phyloP scores from a whole-genome alignment of 2,888 invertebrate genomes.

The Athalia cordata region DNA sequence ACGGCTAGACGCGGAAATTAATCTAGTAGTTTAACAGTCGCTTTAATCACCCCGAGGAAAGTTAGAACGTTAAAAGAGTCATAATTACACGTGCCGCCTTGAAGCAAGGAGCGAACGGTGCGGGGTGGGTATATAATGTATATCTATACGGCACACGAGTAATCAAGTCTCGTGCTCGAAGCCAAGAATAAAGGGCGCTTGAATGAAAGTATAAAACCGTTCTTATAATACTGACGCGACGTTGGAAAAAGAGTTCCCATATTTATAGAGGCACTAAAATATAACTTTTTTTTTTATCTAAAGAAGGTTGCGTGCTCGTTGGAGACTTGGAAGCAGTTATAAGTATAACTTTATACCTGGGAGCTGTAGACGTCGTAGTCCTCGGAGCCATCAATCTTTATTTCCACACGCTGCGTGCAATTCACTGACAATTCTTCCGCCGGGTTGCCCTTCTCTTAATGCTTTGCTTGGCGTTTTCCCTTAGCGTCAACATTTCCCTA shows the following conservation, averaged over 20 bases:
- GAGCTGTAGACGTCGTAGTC: conserved; percentile 33
- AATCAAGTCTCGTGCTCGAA: conserved; percentile 40
- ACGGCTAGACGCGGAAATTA: background rate
- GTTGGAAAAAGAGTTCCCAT: conserved; percentile 9
- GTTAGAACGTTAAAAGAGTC: conserved; percentile 33
- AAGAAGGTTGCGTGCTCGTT: conserved; percentile 37
- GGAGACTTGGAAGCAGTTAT: background rate
- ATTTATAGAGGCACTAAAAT: conserved; percentile 43
- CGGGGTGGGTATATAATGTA: background rate
- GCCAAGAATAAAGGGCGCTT: conserved; percentile 36
- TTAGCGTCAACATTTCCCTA: background rate
- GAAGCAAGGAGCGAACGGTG: background rate
- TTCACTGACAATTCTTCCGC: conserved; percentile 22
- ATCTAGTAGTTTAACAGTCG: conserved; percentile 2
- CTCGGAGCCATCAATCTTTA: conserved; percentile 39
- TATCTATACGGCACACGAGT: conserved; percentile 27
- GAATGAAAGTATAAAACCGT: conserved; percentile 41
- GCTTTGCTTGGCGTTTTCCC: no score
- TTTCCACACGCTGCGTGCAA: conserved; percentile 42
- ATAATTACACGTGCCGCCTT: conserved; percentile 29
- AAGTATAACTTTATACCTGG: conserved; percentile 38
- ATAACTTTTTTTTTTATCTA: conserved; percentile 28
- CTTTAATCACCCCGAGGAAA: conserved; percentile 16
- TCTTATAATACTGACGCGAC: conserved; percentile 13
- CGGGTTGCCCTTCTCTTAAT: background rate